A percentile compares a stretch with the other conserved stretches of the same genome.
Conservation (phyloP, 64 coral and sea anemone genomes). For the Orbicella faveolata region DNA sequence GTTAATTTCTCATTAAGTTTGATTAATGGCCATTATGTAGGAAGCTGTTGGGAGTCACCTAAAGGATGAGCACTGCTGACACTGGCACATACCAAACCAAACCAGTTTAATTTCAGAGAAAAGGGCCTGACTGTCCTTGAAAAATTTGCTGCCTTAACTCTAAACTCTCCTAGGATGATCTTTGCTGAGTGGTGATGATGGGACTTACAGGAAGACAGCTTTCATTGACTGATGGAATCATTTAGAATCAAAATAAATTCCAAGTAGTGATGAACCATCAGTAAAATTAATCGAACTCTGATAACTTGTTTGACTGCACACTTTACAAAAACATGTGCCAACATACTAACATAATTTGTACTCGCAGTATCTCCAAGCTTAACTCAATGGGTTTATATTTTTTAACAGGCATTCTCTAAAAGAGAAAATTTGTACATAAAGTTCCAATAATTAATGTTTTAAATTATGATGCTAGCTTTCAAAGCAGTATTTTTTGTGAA, state of each 20-base stretch:
- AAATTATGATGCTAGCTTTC: conserved; percentile 2
- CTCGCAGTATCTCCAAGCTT: background rate
- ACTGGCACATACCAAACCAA: too few species aligned
- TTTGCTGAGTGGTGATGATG: too few species aligned
- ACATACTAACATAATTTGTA: background rate
- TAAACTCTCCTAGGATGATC: background rate
- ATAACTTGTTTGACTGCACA: background rate
- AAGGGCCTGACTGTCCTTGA: too few species aligned
- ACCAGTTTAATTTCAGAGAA: too few species aligned
- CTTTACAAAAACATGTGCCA: background rate
- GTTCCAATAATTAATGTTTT: background rate
- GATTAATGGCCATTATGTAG: too few species aligned
- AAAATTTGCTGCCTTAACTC: too few species aligned
- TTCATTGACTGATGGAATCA: background rate
- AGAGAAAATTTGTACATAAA: conserved; percentile 7
- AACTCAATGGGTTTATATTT: conserved; percentile 8
- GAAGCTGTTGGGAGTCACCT: too few species aligned
- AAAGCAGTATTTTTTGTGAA: conserved; percentile 24
- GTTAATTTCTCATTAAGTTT: too few species aligned
- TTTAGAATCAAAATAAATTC: background rate
- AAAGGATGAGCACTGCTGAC: too few species aligned
- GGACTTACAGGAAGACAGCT: background rate
- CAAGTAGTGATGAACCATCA: background rate
- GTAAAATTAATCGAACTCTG: background rate
- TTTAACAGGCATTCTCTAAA: background rate